Base-by-base conservation (phyloP, 2,113 vertebrate species). In the Scomber japonicus region DNA sequence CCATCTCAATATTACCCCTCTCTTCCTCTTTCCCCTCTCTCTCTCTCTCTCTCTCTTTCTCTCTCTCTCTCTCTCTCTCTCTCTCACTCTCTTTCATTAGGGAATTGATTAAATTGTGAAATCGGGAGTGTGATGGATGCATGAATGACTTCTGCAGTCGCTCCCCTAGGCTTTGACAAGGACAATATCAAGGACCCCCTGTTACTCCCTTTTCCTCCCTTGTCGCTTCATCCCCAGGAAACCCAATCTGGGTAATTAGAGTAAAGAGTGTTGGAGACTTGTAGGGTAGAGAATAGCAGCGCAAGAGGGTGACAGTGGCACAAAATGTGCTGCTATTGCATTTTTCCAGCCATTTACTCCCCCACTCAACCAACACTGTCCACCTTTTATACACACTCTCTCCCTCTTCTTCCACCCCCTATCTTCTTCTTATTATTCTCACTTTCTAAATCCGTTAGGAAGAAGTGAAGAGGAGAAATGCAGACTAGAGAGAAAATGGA, bases 81-180 rank as follows among this genome's bases (percentile, higher is more conserved):
- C 27, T 67, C 30, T 64, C 86, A 92, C 92, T 94, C 92, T 81
- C 76, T 90, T 91, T 90, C 88, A 93, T 93, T 92, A 93, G 82
- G 80, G 83, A 93, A 95, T 91, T 95, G 94, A 97, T 96, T 95
- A 95, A 96, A 96, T 96, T 94, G 92, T 93, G 94, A 95, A 94
- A 91, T 91, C 83, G 70, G 88, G 89, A 94, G 92, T 93, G 82
- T 92, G 94, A 95, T 80, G 93, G 94, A 94, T 94, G 87, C 84
- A 93, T 92, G 90, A 94, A 94, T 75, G 89, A 91, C 88, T 91
- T 92, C 93, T 93, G 92, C 92, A 91, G 92, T 87, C 27, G 46
- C 88, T 94, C 90, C 94, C 94, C 71, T 56, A 86, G 94, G 95
- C 89, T 95, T 93, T 82, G 77, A 91, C 91, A 92, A 95, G 95